A percentile compares a stretch with the other conserved stretches of the same genome.
Conservation (phyloP, 2,113 vertebrate genomes). For the Eublepharis macularius region DNA sequence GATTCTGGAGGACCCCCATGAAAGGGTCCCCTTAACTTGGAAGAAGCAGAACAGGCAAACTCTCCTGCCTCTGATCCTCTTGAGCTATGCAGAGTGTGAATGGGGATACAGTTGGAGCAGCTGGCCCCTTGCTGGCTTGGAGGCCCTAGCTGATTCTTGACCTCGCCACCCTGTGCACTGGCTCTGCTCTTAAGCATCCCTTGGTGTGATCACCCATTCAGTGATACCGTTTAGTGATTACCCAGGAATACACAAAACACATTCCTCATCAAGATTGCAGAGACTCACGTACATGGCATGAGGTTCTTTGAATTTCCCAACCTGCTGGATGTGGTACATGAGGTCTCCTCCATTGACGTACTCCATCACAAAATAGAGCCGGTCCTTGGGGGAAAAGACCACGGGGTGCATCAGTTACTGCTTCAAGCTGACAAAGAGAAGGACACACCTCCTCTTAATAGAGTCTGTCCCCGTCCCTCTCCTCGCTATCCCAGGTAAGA, state of each 20-base stretch:
- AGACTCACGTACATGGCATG: constrained; percentile 85
- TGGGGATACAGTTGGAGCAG: background rate
- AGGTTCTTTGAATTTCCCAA: constrained; percentile 93
- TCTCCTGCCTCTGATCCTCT: background rate
- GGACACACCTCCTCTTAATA: no score
- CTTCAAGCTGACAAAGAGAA: background rate
- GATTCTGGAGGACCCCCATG: background rate
- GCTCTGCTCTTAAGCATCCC: background rate
- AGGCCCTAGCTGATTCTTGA: background rate
- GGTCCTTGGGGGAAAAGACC: constrained; percentile 74
- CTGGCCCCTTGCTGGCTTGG: background rate
- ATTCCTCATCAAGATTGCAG: background rate
- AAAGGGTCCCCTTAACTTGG: background rate
- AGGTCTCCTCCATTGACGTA: constrained; percentile 92
- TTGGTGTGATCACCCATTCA: background rate
- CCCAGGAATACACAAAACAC: no score
- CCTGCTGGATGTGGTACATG: constrained; percentile 94
- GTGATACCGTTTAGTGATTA: no score
- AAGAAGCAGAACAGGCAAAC: background rate
- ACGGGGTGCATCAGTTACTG: background rate
- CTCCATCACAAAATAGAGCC: constrained; percentile 94
- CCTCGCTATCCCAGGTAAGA: background rate
- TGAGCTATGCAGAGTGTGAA: background rate
- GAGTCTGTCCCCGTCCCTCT: background rate
- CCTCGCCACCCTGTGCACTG: background rate